Evolutionary conservation across 2,113 vertebrate genomes (phyloP), one percentile per base, ranked within the genome.

Genomic region (Phrynosoma blainvillii): DNA sequence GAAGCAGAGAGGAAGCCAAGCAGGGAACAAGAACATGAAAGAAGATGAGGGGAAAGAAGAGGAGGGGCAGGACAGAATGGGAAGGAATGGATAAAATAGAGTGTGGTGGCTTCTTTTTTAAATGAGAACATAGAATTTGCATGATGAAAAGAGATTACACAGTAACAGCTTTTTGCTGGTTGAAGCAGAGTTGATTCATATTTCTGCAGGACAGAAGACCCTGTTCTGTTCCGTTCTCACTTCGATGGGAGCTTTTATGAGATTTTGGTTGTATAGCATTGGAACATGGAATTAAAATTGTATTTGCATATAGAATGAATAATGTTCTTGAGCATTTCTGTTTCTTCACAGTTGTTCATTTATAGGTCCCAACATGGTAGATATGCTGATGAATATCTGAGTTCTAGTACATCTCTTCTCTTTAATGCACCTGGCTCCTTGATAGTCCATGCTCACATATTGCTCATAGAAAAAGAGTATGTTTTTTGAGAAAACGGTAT

Each of bases 1-100:
- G n/a, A n/a, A n/a, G n/a, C n/a, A 36, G 40, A 77, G 73, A 75
- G 40, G 79, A 87, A 87, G 75, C 47, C 5, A 77, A 59, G 85
- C 40, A 40, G 75, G 82, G 54, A 36, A n/a, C 25, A 23, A 30
- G 73, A 36, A 14, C 6, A 30, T 75, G 59, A 6, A 5, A 0
- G 21, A 14, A 2, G 20, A 11, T 12, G 27, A 59, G 5, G 18
- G 47, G 74, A 42, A 65, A 27, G 79, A 62, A 65, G 36, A 40
- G 2, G 6, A 13, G 6, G 23, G 2, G 30, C 30, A 40, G 87
- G 66, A 5, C 3, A 59, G 52, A 42, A 30, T 12, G 62, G 6
- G 27, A 30, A 75, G 54, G 30, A 66, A 62, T 13, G 5, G 40
- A 73, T 40, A 30, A 54, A 70, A 70, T 0, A 75, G 76, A 27